phyloP scores from a whole-genome alignment of 2,797 vertebrate species.

The Microhierax caerulescens region DNA sequence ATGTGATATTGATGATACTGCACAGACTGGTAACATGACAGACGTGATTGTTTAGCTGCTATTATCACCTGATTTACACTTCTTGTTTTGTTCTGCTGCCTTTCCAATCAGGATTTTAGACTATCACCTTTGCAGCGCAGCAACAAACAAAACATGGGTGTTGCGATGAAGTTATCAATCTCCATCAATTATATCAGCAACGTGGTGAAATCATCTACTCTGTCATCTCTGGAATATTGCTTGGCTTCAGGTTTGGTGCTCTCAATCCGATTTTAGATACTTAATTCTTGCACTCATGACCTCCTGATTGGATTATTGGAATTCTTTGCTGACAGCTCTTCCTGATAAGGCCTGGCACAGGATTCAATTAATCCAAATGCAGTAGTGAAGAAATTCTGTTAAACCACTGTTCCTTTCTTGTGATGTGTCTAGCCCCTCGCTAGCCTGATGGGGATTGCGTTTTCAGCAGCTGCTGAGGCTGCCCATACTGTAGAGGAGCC shows the following conservation, averaged over 20 bases:
- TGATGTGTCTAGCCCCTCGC: background rate
- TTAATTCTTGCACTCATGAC: slow-evolving; percentile 73
- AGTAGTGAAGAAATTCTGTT: slow-evolving; percentile 37
- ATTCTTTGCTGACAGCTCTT: slow-evolving; percentile 74
- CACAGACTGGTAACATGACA: background rate
- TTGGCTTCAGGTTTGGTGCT: slow-evolving; percentile 39
- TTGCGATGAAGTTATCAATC: slow-evolving; percentile 24
- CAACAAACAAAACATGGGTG: background rate
- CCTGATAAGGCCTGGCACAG: slow-evolving; percentile 64
- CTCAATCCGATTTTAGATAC: slow-evolving; percentile 67
- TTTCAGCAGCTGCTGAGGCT: background rate
- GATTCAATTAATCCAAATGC: slow-evolving; percentile 65
- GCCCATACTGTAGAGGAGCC: background rate
- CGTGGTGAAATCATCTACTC: slow-evolving; percentile 45
- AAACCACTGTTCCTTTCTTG: slow-evolving; percentile 14
- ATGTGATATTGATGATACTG: background rate
- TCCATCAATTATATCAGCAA: slow-evolving; percentile 39
- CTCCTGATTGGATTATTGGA: slow-evolving; percentile 72
- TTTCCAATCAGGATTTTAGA: background rate
- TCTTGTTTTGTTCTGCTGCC: background rate
- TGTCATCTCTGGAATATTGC: slow-evolving; percentile 69
- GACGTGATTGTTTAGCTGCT: background rate
- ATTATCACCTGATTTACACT: background rate
- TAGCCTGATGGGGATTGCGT: background rate
- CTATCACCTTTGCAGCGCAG: background rate